Base-by-base conservation (phyloP, 2,797 vertebrate species). In the Macropodus opercularis region DNA sequence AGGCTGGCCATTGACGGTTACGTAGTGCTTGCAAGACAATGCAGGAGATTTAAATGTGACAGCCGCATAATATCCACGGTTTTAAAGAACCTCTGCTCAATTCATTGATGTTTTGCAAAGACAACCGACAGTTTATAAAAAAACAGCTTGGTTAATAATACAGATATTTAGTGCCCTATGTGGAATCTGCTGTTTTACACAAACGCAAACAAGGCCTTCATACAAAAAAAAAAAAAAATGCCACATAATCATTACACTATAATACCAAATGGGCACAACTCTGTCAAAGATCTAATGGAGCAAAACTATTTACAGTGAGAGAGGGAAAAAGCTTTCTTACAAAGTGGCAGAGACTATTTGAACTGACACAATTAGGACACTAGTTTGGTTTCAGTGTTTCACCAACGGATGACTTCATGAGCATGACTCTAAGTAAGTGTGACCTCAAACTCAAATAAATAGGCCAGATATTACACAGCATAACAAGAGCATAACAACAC, bases 11-110 rank as follows among this genome's bases (percentile, higher is more conserved):
- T 80, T 41, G 54, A 57, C 54, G 72, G 67, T 80, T 80, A 84
- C 75, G 72, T 74, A 84, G 80, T 86, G 75, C 79, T 88, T 79
- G 80, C 80, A 63, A 75, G 69, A 82, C 77, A 88, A 77, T 86
- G 75, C 77, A 85, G 77, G 72, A 79, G 62, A 85, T 79, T 80
- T 18, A 82, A 84, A 84, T 42, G 51, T 17, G 43, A 84, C 55
- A 64, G 63, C 49, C 82, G 82, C 70, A 79, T 75, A 85, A 86
- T 74, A 85, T 44, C 17, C 32, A 77, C 31, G 29, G 2, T 53
- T 66, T 81, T 55, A 51, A 63, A 43, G 27, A 74, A 79, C 52
- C 63, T 74, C 75, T 72, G 77, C 77, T 81, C 56, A 62, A 49
- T 60, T 61, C 35, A 65, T 57, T 58, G 24, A 24, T 32, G 7